Percentiles rank a stretch among this genome's conserved stretches.
These are phyloP conservation scores for Coenonympha glycerion DNA, from an alignment of 2,888 invertebrate genomes.

Conservation along the genomic window DNA sequence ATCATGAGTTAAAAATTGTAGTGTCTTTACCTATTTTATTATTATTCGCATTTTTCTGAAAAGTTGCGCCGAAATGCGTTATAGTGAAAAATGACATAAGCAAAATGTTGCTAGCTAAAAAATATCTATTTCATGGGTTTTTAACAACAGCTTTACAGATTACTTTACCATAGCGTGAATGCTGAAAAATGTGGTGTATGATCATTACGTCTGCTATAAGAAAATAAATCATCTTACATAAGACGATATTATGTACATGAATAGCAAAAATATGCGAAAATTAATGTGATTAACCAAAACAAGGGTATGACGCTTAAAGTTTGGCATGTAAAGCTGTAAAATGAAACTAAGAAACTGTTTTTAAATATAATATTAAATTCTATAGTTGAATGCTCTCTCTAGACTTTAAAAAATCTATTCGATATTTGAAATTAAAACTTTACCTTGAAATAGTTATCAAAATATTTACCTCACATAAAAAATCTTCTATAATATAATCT, in stretches of 20 bases:
- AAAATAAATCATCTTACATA: too few relatives aligned
- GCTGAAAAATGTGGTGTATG: too few relatives aligned
- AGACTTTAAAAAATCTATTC: slow-evolving; percentile 55
- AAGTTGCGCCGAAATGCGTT: not conserved
- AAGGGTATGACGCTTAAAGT: too few relatives aligned
- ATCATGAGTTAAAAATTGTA: slow-evolving; percentile 25
- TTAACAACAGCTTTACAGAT: too few relatives aligned
- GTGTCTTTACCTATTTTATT: slow-evolving; percentile 27
- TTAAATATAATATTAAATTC: slow-evolving; percentile 50
- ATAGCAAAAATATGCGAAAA: too few relatives aligned
- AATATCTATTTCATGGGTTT: too few relatives aligned
- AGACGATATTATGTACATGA: too few relatives aligned
- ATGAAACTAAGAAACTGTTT: slow-evolving; percentile 38
- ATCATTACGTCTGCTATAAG: too few relatives aligned
- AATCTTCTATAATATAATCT: slow-evolving; percentile 43
- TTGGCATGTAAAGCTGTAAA: not conserved
- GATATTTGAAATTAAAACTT: slow-evolving; percentile 41
- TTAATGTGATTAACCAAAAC: too few relatives aligned
- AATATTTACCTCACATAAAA: slow-evolving; percentile 50
- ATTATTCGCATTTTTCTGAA: slow-evolving; percentile 21
- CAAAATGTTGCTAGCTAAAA: slow-evolving; percentile 42
- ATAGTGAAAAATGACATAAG: too few relatives aligned
- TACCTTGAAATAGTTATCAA: slow-evolving; percentile 47
- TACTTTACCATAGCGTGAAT: too few relatives aligned
- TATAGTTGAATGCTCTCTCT: slow-evolving; percentile 60